Evolutionary conservation across 1,140 invertebrate genomes (phyloP), one percentile per base, ranked within the genome.

Genomic region (Aphelinus atriplicis): DNA sequence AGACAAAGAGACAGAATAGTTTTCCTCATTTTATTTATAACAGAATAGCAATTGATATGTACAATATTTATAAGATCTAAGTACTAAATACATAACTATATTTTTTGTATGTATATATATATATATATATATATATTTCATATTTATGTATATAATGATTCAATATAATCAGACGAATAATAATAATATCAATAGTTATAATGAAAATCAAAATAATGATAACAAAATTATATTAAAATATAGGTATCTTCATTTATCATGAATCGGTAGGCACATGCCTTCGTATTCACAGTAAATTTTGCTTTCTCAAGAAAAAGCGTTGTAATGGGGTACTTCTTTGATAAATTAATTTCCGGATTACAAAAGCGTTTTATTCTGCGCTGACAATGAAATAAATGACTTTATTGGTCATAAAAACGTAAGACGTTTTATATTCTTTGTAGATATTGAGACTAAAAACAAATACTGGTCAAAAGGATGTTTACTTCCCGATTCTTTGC

Each of bases 31-130:
- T 84, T 85, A 84, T 84, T 85, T 66, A 78, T 84, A 84, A 84
- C 82, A 85, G 82, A 83, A 84, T 84, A 84, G 78, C 78, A 78
- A 80, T 81, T 84, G 83, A 85, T 85, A 85, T 85, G 83, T 85
- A 85, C 83, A 85, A 79, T 84, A 84, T 85, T 80, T 85, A 83
- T 84, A 82, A 83, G 78, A 80, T 60, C 80, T 81, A 84, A 46
- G 46, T 63, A 58, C 80, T 83, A 83, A 79, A 56, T 65, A 73
- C 65, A 73, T 74, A 75, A 77, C 76, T 80, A 81, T 71, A 77
- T 78, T 43, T 60, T 71, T 67, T 69, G 47, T 68, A 74, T 48
- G 70, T 73, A 58, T 73, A 43, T 26, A 73, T 73, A 80, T 63
- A 66, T 77, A 50, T 76, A 78, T 69, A 26, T 26, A 26, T 26